Evolutionary conservation across 2,113 vertebrate species (phyloP).

Genomic region (Cyprinodon tularosa): DNA sequence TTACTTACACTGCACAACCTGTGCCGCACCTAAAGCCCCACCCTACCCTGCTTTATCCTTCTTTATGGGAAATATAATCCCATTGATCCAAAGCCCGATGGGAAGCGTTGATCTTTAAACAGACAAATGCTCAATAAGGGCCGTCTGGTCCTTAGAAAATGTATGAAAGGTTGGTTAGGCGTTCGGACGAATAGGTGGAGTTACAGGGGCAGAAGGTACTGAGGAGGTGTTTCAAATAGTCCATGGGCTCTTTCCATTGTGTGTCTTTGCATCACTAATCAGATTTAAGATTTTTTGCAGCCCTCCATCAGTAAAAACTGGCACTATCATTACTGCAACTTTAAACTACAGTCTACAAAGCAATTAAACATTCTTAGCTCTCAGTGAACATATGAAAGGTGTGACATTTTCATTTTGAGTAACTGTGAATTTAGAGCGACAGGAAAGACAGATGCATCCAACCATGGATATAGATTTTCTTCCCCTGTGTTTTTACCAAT

Average conservation of each 20-base stretch:
- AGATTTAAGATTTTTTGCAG: conserved; percentile 74
- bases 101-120: conserved; percentile 78
- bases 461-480: conserved; percentile 70
- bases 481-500: conserved; percentile 15
- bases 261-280: conserved; percentile 77
- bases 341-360: conserved; percentile 41
- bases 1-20: conserved; percentile 27
- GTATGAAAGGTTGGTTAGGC: conserved; percentile 40
- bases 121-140: conserved; percentile 74
- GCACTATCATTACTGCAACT: conserved; percentile 25
- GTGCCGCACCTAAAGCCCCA: conserved; percentile 28
- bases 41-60: conserved; percentile 41
- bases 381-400: conserved; percentile 64
- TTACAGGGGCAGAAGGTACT: conserved; percentile 19
- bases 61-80: conserved; percentile 79
- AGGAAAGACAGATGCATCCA: conserved; percentile 38
- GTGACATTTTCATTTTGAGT: conserved; percentile 74
- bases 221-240: conserved; percentile 31
- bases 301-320: conserved; percentile 12
- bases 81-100: conserved; percentile 79
- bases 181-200: conserved; percentile 9
- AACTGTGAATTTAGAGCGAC: conserved; percentile 66
- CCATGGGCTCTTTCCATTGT: conserved; percentile 36
- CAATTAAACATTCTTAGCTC: conserved; percentile 70
- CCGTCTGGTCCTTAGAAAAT: conserved; percentile 44